These are phyloP conservation scores for Champsocephalus gunnari DNA, from an alignment of 2,797 vertebrate genomes.

Conservation along the genomic window DNA sequence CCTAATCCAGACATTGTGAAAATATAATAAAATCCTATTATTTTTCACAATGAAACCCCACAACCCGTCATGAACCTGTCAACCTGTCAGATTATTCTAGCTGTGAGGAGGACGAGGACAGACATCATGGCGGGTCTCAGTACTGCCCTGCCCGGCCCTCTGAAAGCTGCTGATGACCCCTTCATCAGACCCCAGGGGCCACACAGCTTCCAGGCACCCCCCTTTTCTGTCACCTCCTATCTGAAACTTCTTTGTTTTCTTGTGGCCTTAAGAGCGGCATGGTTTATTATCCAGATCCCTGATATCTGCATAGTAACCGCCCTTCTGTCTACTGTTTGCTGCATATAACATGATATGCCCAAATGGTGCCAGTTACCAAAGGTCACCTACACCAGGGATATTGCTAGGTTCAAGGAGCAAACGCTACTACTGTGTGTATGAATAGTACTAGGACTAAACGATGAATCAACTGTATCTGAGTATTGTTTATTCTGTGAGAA, in stretches of 20 bases:
- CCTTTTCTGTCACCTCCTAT: slow-evolving; percentile 79
- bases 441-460: neutral
- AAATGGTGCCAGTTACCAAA: slow-evolving; percentile 75
- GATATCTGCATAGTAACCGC: slow-evolving; percentile 84
- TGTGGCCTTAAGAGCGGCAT: slow-evolving; percentile 82
- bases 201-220: slow-evolving; percentile 77
- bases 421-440: neutral
- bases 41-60: slow-evolving; percentile 74
- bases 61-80: slow-evolving; percentile 53
- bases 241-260: slow-evolving; percentile 41
- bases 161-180: slow-evolving; percentile 80
- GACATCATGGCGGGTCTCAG: slow-evolving; percentile 58
- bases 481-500: neutral
- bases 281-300: slow-evolving; percentile 82
- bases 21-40: slow-evolving; percentile 77
- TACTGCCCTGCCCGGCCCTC: slow-evolving; percentile 38
- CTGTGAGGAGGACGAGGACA: slow-evolving; percentile 23
- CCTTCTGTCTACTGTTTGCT: slow-evolving; percentile 76
- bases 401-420: neutral
- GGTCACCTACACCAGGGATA: neutral
- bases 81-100: slow-evolving; percentile 7
- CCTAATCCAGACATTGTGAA: slow-evolving; percentile 71
- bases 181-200: slow-evolving; percentile 39
- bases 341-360: slow-evolving; percentile 76
- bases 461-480: neutral